Base-by-base conservation (phyloP, 2,113 vertebrate genomes). In the Salvelinus fontinalis region DNA sequence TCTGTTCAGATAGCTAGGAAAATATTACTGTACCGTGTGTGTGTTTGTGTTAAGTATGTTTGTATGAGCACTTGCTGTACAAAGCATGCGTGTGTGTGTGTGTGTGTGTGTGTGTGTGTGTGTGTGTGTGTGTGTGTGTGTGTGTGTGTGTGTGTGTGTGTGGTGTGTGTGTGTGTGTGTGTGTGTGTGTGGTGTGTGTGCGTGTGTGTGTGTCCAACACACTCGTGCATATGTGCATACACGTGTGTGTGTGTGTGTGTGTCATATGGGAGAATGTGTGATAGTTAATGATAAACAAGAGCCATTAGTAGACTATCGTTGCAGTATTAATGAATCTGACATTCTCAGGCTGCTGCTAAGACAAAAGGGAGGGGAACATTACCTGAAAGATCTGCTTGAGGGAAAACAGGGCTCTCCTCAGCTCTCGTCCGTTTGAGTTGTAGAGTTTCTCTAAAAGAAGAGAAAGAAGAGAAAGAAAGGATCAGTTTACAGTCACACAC, bases 331-430 rank as follows among this genome's bases (percentile, higher is more conserved):
- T 29, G 18, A 7, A 9, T 29, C 24, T 74, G 22, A 64, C 26
- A 22, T 27, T 73, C 11, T 60, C 31, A 22, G 57, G 68, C 34
- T 66, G 24, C 3, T 8, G 60, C 13, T 22, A 69, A 7, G 60
- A 74, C 51, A 8, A 13, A 9, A 14, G 65, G 75, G n/a, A 71
- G 24, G 26, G 75, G 39, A 67, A n/a, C 74, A 78, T 85, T 94
- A 99, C 97, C 96, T 99, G 97, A 93, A 99, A 99, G 90, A 99
- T 98, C 87, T 99, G 97, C 91, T 99, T 99, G 89, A 99, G 92
- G 71, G 97, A 99, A 92, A 99, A 99, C 77, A 99, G 96, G 20
- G 97, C 97, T 84, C 97, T 93, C 81, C 97, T 95, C 62, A 99
- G 92, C 84, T 99, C 97, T 65, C 97, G 92, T 85, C 97, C 97